Evolutionary conservation across 2,797 vertebrate genomes (phyloP).

Genomic region (Schizopygopsis malacanthus): DNA sequence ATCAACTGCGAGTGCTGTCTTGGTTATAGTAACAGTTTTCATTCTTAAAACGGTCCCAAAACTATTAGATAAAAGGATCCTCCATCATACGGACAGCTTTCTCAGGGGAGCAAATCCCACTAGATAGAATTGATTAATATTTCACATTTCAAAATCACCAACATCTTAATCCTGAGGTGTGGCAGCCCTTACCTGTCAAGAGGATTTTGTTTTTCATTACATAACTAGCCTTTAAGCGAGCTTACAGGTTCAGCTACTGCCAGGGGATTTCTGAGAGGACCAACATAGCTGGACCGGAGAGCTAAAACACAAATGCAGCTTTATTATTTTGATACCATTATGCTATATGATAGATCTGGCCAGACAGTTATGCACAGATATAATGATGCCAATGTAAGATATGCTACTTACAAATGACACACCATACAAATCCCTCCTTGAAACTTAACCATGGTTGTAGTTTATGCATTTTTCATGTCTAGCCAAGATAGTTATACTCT

Average conservation of each 20-base stretch:
- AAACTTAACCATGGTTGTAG: slow-evolving; percentile 32
- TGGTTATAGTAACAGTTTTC: background rate
- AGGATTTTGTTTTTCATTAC: slow-evolving; percentile 35
- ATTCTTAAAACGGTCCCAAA: slow-evolving; percentile 7
- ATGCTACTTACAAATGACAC: background rate
- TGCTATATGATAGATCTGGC: background rate
- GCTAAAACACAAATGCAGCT: background rate
- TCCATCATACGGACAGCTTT: background rate
- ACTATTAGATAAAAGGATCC: slow-evolving; percentile 8
- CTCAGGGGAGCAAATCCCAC: slow-evolving; percentile 16
- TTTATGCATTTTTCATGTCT: slow-evolving; percentile 19
- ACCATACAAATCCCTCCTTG: slow-evolving; percentile 1
- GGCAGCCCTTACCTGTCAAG: slow-evolving; percentile 10
- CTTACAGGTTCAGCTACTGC: background rate
- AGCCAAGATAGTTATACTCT: slow-evolving; percentile 1
- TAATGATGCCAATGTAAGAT: slow-evolving; percentile 2
- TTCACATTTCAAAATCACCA: slow-evolving; percentile 43
- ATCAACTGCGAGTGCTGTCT: background rate
- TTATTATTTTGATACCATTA: slow-evolving; percentile 4
- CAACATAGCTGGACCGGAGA: background rate
- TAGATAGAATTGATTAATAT: slow-evolving; percentile 47
- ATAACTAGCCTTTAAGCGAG: slow-evolving; percentile 23
- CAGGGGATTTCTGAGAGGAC: background rate
- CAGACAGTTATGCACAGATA: background rate
- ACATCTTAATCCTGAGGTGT: slow-evolving; percentile 28